Conservation (phyloP, 1,140 invertebrate species). For the Drosophila subpulchrella region DNA sequence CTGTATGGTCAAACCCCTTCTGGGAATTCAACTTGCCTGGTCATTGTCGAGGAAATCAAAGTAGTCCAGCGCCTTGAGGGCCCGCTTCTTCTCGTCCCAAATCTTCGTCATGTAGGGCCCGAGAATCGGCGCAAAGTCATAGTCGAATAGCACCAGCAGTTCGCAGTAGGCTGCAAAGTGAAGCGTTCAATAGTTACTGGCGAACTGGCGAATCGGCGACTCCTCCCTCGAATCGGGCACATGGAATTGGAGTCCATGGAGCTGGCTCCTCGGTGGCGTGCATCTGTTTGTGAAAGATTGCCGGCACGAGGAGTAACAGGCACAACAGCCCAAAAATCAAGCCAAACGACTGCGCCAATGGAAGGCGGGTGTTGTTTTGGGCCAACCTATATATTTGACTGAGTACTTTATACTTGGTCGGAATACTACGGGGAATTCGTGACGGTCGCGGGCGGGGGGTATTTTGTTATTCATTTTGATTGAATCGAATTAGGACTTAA, state of each 20-base stretch:
- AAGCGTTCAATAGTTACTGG: slow-evolving; percentile 51
- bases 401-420: slow-evolving; percentile 16
- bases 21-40: slow-evolving; percentile 48
- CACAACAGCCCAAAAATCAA: slow-evolving; percentile 41
- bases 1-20: neutral
- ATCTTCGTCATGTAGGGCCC: slow-evolving; percentile 55
- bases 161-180: slow-evolving; percentile 66
- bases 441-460: slow-evolving; percentile 34
- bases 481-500: slow-evolving; percentile 83
- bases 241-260: slow-evolving; percentile 2
- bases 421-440: slow-evolving; percentile 19
- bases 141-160: slow-evolving; percentile 57
- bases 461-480: slow-evolving; percentile 80
- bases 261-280: slow-evolving; percentile 28
- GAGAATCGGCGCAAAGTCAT: slow-evolving; percentile 61
- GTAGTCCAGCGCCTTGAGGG: slow-evolving; percentile 74
- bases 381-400: slow-evolving; percentile 77
- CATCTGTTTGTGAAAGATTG: slow-evolving; percentile 65
- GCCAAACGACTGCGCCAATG: slow-evolving; percentile 54
- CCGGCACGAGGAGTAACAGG: slow-evolving; percentile 38
- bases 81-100: slow-evolving; percentile 69
- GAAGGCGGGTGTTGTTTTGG: slow-evolving; percentile 71
- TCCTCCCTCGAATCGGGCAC: slow-evolving; percentile 46
- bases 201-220: slow-evolving; percentile 4
- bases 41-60: slow-evolving; percentile 64